phyloP scores from a whole-genome alignment of 1,140 invertebrate genomes.

The Hyles vespertilio region DNA sequence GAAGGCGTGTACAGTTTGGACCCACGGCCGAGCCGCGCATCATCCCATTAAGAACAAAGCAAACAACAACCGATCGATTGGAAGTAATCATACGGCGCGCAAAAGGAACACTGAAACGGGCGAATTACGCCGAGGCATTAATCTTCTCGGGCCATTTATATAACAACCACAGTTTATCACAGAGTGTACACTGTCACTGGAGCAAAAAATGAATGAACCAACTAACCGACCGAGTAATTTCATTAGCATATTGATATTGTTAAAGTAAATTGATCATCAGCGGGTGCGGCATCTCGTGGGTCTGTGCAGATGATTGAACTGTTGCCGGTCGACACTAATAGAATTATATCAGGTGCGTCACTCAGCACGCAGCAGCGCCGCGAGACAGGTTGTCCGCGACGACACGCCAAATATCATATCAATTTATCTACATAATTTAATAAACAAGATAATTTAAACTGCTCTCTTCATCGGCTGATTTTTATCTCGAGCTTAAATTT shows the following conservation, averaged over 20 bases:
- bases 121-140: constrained; percentile 6
- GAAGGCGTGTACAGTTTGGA: no score
- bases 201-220: constrained; percentile 13
- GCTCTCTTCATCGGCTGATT: constrained; percentile 1
- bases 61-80: background rate
- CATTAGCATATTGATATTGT: constrained; percentile 32
- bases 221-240: constrained; percentile 20
- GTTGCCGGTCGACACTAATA: constrained; percentile 25
- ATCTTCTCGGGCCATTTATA: constrained; percentile 8
- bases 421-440: constrained; percentile 22
- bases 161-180: constrained; percentile 7
- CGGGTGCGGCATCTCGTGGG: constrained; percentile 15
- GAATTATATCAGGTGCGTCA: constrained; percentile 19
- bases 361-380: constrained; percentile 10
- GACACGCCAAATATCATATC: background rate
- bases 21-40: no score
- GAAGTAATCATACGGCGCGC: constrained; percentile 3
- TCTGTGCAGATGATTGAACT: constrained; percentile 19
- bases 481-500: background rate
- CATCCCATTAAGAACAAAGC: no score
- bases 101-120: constrained; percentile 3
- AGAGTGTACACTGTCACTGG: constrained; percentile 11
- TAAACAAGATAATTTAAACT: constrained; percentile 10
- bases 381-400: constrained; percentile 3
- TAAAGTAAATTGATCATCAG: constrained; percentile 30